A percentile compares a stretch with the other conserved stretches of the same genome.
phyloP scores from a whole-genome alignment of 2,888 invertebrate species.

The Ichneumoninae sp. region DNA sequence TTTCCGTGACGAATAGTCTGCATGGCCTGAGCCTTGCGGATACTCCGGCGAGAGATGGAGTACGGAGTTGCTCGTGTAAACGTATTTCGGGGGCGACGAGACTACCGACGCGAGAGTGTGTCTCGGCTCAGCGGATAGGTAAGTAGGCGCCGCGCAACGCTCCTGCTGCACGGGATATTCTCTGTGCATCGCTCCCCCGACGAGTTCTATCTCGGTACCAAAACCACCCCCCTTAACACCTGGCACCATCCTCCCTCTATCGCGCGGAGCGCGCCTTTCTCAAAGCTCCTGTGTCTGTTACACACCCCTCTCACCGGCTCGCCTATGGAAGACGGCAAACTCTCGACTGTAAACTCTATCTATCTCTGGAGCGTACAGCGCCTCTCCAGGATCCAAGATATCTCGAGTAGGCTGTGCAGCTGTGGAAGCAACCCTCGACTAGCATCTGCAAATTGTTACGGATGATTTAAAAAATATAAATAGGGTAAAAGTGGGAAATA shows the following conservation, averaged over 20 bases:
- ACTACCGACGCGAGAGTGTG: slow-evolving; percentile 67
- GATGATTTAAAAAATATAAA: not conserved
- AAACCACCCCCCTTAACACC: slow-evolving; percentile 11
- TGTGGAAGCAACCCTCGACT: slow-evolving; percentile 26
- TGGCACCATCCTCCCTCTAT: not conserved
- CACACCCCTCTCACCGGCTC: slow-evolving; percentile 45
- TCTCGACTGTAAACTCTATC: slow-evolving; percentile 65
- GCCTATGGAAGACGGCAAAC: slow-evolving; percentile 54
- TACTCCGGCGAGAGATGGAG: slow-evolving; percentile 33
- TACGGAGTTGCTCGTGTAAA: slow-evolving; percentile 56
- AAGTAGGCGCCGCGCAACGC: slow-evolving; percentile 66
- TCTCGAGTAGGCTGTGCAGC: slow-evolving; percentile 36
- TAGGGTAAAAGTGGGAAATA: not conserved
- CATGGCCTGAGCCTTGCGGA: slow-evolving; percentile 58
- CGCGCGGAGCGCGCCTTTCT: slow-evolving; percentile 50
- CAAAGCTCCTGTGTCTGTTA: slow-evolving; percentile 63
- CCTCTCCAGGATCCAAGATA: slow-evolving; percentile 59
- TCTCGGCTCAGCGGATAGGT: slow-evolving; percentile 68
- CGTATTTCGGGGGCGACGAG: slow-evolving; percentile 68
- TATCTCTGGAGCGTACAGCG: slow-evolving; percentile 58
- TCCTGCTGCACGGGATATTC: slow-evolving; percentile 58
- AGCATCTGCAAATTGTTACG: slow-evolving; percentile 40
- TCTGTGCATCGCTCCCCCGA: slow-evolving; percentile 54
- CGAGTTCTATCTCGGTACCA: slow-evolving; percentile 46
- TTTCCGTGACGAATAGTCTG: slow-evolving; percentile 68